Evolutionary conservation across 2,888 invertebrate species (phyloP), one percentile per base, ranked within the genome.

Genomic region (Melieria crassipennis): DNA sequence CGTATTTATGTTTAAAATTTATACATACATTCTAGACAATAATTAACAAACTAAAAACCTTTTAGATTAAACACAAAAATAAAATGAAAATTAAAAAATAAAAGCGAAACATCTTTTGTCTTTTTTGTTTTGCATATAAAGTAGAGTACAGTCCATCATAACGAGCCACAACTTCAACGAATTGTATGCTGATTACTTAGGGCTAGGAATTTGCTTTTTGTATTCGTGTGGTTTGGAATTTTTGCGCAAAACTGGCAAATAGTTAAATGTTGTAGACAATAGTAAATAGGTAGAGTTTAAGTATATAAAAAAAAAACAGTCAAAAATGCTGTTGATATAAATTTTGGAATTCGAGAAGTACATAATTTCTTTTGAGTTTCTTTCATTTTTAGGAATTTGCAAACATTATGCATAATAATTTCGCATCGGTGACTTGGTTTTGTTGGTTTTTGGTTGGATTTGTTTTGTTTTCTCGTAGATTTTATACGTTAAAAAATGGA

Each of bases 221-320:
- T 30, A 30, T 30, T 30, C 30, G 30, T 30, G 30, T 30, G 30
- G 30, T 80, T 82, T 80, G 80, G 80, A 80, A 80, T 80, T 77
- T 52, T 52, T 78, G 80, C 81, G 30, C 30, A 30, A 30, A 30
- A 30, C 30, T 30, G 30, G 30, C 30, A 30, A 30, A 3, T 30
- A 30, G 30, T 30, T 30, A 30, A 62, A 45, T 62, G 3, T 46
- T 62, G 9, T n/a, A 16, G 60, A 60, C 42, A 42, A 4, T 7
- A 16, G 13, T 7, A 10, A n/a, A 16, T 11, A 57, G 57, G 10
- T 11, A 7, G 7, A 2, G 13, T 57, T 11, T n/a, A 7, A 13
- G 7, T 57, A 60, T 10, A 60, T 42, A 61, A 16, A 61, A 58
- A n/a, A n/a, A 11, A 16, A 58, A 58, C 30, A 58, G 30, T 58